Evolutionary conservation across 2,888 invertebrate genomes (phyloP), one percentile per base, ranked within the genome.

Genomic region (Pristionchus maxplancki): DNA sequence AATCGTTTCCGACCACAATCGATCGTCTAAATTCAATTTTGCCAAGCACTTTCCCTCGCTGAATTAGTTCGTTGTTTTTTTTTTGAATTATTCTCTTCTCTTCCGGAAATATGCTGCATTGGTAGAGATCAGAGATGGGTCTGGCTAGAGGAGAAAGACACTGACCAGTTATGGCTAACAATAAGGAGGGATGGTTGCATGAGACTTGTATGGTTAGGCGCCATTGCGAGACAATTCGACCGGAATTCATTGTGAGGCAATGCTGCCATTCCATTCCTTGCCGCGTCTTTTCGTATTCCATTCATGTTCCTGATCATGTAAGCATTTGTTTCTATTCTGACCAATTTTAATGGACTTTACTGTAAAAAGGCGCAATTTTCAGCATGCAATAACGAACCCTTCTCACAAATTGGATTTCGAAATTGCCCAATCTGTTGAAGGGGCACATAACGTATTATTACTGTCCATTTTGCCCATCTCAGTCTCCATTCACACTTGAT

Each of bases 181-280:
- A 48, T 48, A 78, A 78, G 40, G 44, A 78, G 31, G 28, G 37
- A 78, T 78, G 74, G 74, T 78, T 78, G 74, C 44, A 78, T 78
- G 40, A 58, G 58, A 78, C 78, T 78, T 78, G 78, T 78, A 78
- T 78, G 78, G 78, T 78, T 78, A 78, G 78, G 78, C 78, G 74
- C 44, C 74, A 44, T 71, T 40, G n/a, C 78, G 9, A 24, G 74
- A 40, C 20, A 17, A 40, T 37, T 74, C 74, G 74, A 74, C 74
- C 40, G 40, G 74, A 74, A 74, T 74, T 74, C 17, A 24, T n/a
- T 37, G n/a, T 20, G 24, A 71, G 37, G 20, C 17, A 20, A 9
- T 20, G 3, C 11, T 34, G 71, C 71, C 71, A 71, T 71, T 37
- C 64, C 20, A 20, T 31, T 28, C 4, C 71, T 37, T 37, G 17